A percentile compares a stretch with the other conserved stretches of the same genome.
These are phyloP conservation scores for Melanotaenia nigrans DNA, from an alignment of 2,797 vertebrate genomes.

Conservation along the genomic window DNA sequence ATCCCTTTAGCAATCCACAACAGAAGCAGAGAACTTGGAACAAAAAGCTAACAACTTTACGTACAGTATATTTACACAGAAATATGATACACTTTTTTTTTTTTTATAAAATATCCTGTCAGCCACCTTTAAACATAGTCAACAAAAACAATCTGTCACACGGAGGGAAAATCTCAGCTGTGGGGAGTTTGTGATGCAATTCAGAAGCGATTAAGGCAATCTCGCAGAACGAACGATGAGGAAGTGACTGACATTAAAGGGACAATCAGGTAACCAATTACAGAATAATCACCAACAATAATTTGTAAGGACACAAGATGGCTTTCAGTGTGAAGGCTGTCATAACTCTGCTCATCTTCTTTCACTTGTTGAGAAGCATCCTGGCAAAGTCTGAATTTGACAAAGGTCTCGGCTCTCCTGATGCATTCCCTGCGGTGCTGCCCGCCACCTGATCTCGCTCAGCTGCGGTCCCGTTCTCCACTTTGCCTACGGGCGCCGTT, in stretches of 20 bases:
- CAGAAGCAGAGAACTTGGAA: slow-evolving; percentile 65
- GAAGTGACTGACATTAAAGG: slow-evolving; percentile 62
- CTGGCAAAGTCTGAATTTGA: slow-evolving; percentile 98
- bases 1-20: slow-evolving; percentile 58
- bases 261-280: slow-evolving; percentile 58
- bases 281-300: slow-evolving; percentile 54
- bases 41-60: slow-evolving; percentile 57
- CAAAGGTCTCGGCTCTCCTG: slow-evolving; percentile 83
- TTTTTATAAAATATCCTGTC: slow-evolving; percentile 51
- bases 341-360: slow-evolving; percentile 46
- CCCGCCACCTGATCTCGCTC: slow-evolving; percentile 50
- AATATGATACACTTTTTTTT: slow-evolving; percentile 58
- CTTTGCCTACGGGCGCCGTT: slow-evolving; percentile 71
- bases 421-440: slow-evolving; percentile 52
- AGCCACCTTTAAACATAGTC: slow-evolving; percentile 38
- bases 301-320: slow-evolving; percentile 85
- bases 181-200: slow-evolving; percentile 33
- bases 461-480: slow-evolving; percentile 88
- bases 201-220: slow-evolving; percentile 71
- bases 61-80: slow-evolving; percentile 77
- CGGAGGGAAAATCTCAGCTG: slow-evolving; percentile 28
- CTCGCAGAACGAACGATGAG: slow-evolving; percentile 58
- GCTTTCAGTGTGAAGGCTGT: slow-evolving; percentile 82
- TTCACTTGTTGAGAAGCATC: slow-evolving; percentile 94
- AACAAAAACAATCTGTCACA: slow-evolving; percentile 45